phyloP scores from a whole-genome alignment of 2,888 invertebrate genomes.

The Nymphalis c-album region DNA sequence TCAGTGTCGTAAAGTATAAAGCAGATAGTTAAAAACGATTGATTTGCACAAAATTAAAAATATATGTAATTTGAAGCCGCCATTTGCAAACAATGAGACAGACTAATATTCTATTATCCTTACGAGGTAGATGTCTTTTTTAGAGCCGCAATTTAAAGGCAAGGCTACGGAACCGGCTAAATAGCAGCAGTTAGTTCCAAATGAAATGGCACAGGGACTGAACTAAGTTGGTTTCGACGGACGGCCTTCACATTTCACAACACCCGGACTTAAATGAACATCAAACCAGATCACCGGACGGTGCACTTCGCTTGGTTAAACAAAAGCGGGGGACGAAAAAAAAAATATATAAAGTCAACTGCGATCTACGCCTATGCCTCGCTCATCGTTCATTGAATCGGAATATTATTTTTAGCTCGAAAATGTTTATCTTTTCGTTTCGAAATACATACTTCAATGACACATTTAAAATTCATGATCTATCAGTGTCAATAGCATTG shows the following conservation, averaged over 20 bases:
- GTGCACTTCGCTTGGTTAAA: slow-evolving; percentile 20
- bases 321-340: slow-evolving; percentile 17
- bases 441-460: slow-evolving; percentile 22
- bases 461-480: slow-evolving; percentile 32
- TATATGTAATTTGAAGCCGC: neutral
- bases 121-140: neutral
- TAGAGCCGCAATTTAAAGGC: slow-evolving; percentile 30
- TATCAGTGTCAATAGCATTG: slow-evolving; percentile 42
- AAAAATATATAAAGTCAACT: slow-evolving; percentile 6
- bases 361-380: neutral
- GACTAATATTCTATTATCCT: slow-evolving; percentile 18
- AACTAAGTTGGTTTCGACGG: slow-evolving; percentile 68
- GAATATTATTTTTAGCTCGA: slow-evolving; percentile 9
- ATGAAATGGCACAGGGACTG: slow-evolving; percentile 75
- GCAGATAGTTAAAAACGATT: too few species aligned
- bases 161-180: slow-evolving; percentile 43
- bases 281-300: slow-evolving; percentile 47
- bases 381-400: neutral
- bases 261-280: slow-evolving; percentile 77
- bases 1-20: too few species aligned
- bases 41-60: neutral
- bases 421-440: slow-evolving; percentile 24
- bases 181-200: slow-evolving; percentile 44
- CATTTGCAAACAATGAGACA: neutral
- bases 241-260: slow-evolving; percentile 79